phyloP scores from a whole-genome alignment of 2,888 invertebrate genomes.

The Tetragonisca angustula region DNA sequence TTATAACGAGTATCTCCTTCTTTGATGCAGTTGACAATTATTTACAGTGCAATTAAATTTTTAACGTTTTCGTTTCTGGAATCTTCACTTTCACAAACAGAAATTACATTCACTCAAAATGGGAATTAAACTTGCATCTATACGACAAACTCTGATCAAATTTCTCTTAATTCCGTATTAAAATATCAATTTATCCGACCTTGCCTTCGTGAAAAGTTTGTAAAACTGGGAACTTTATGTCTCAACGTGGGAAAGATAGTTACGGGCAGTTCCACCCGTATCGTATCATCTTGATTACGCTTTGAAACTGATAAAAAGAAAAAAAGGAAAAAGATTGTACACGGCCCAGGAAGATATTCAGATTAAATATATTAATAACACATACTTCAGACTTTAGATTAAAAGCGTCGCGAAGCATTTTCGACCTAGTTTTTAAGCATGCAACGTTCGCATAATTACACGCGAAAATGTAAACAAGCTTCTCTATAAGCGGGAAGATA shows the following conservation, averaged over 20 bases:
- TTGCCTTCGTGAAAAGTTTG: background rate
- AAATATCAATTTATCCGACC: background rate
- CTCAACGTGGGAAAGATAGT: too few relatives aligned
- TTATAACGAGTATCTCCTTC: too few relatives aligned
- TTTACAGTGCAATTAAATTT: background rate
- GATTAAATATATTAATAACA: slow-evolving; percentile 10
- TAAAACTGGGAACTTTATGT: background rate
- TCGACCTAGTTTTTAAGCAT: background rate
- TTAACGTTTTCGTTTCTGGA: background rate
- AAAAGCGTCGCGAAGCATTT: too few relatives aligned
- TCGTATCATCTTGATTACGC: background rate
- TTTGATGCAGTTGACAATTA: background rate
- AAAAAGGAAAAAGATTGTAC: background rate
- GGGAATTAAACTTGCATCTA: background rate
- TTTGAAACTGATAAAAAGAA: background rate
- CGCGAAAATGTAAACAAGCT: background rate
- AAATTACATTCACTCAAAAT: background rate
- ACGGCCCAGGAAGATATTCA: background rate
- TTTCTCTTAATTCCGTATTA: too few relatives aligned
- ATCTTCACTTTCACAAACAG: background rate
- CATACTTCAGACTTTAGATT: background rate
- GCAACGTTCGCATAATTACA: background rate
- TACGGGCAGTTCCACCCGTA: too few relatives aligned
- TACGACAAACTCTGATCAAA: too few relatives aligned
- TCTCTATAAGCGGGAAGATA: background rate